phyloP scores from a whole-genome alignment of 2,797 vertebrate species.

The Hemitrygon akajei region DNA sequence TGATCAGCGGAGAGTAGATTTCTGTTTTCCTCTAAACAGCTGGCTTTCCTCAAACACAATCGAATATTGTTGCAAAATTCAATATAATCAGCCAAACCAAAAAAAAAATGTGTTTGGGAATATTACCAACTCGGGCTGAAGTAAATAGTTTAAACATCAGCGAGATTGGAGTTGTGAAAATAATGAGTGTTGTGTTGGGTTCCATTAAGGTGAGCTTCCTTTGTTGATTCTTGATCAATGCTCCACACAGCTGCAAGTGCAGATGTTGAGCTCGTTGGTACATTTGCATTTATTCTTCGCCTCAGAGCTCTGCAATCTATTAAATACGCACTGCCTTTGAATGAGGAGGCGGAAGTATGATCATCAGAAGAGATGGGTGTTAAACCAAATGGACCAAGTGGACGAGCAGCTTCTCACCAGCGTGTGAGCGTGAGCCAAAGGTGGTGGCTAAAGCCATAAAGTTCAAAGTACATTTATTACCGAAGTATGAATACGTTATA shows the following conservation, averaged over 20 bases:
- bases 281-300: neutral
- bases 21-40: neutral
- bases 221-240: neutral
- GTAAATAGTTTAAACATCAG: neutral
- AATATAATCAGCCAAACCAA: neutral
- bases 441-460: no score
- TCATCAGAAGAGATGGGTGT: neutral
- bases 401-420: no score
- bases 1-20: neutral
- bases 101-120: neutral
- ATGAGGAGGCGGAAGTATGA: no score
- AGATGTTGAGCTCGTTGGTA: neutral
- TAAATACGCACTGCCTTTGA: neutral
- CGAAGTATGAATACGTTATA: no score
- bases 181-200: neutral
- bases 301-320: neutral
- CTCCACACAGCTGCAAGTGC: neutral
- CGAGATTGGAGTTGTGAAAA: neutral
- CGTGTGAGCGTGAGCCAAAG: no score
- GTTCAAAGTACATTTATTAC: no score
- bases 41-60: slow-evolving; percentile 30
- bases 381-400: neutral
- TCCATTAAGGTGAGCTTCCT: neutral
- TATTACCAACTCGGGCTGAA: neutral
- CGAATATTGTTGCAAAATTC: neutral